These are phyloP conservation scores for Panthera leo DNA, from an alignment of 2,113 vertebrate genomes.

Conservation along the genomic window DNA sequence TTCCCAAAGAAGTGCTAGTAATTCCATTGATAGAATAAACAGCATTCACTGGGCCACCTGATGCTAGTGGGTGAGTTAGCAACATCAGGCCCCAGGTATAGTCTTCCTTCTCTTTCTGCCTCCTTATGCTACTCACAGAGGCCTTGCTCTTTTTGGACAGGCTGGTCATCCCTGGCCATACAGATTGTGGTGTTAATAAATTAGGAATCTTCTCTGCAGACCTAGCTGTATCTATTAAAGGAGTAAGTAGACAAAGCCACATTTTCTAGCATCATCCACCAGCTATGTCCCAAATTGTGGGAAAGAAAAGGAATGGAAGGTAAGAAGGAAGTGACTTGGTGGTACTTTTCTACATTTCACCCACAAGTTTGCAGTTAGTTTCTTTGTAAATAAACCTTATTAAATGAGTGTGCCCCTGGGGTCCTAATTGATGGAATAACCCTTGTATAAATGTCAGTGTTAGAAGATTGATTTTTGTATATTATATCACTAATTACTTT, in stretches of 20 bases:
- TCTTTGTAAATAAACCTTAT: not conserved
- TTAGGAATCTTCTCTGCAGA: not conserved
- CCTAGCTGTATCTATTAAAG: not conserved
- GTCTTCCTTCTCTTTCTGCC: not conserved
- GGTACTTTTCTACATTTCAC: not conserved
- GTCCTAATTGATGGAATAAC: not conserved
- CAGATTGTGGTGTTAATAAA: not conserved
- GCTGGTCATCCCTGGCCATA: not conserved
- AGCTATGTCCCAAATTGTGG: not conserved
- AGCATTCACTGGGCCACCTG: not conserved
- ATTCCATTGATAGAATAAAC: not conserved
- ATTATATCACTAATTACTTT: constrained; percentile 6
- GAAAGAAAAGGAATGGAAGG: not conserved
- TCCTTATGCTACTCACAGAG: not conserved
- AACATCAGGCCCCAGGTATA: not conserved
- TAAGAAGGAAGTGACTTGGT: not conserved
- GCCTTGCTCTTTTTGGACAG: not conserved
- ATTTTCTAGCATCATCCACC: not conserved
- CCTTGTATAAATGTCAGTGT: not conserved
- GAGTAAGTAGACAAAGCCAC: not conserved
- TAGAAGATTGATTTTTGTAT: not conserved
- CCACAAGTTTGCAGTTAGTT: not conserved
- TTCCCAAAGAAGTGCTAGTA: not conserved
- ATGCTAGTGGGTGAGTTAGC: not conserved
- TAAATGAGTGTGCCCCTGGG: not conserved